Evolutionary conservation across 2,113 vertebrate species (phyloP).

Genomic region (Cheilinus undulatus): DNA sequence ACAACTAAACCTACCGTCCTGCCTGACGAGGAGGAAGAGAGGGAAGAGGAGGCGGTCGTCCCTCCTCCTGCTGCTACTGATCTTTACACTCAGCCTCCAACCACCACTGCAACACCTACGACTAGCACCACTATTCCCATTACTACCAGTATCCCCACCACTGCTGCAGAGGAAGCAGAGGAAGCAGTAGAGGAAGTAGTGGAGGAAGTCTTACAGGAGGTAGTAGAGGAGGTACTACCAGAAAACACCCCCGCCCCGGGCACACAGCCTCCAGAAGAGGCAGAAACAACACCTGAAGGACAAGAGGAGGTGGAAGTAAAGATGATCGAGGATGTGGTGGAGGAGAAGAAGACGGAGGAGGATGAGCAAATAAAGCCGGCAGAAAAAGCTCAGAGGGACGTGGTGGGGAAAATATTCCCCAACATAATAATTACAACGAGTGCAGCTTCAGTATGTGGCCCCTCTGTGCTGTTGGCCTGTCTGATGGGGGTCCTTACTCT

Average conservation of each 20-base stretch:
- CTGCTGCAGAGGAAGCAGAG: not conserved
- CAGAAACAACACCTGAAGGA: not conserved
- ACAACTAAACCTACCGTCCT: not conserved
- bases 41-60: not conserved
- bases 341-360: not conserved
- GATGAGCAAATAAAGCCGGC: not conserved
- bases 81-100: not conserved
- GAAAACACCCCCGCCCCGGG: not conserved
- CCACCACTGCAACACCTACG: not conserved
- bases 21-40: not conserved
- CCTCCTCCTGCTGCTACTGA: conserved; percentile 3
- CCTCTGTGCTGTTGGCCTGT: conserved; percentile 14
- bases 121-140: not conserved
- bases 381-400: not conserved
- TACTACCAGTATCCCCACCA: not conserved
- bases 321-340: not conserved
- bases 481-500: conserved; percentile 40
- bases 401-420: not conserved
- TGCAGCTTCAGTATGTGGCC: not conserved
- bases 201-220: not conserved
- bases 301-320: not conserved
- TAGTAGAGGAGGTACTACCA: not conserved
- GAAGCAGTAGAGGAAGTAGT: not conserved
- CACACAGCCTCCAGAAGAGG: not conserved
- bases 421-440: rapidly evolving